A percentile compares a stretch with the other conserved stretches of the same genome.
phyloP scores from a whole-genome alignment of 2,113 vertebrate genomes.

The Lycaon pictus region DNA sequence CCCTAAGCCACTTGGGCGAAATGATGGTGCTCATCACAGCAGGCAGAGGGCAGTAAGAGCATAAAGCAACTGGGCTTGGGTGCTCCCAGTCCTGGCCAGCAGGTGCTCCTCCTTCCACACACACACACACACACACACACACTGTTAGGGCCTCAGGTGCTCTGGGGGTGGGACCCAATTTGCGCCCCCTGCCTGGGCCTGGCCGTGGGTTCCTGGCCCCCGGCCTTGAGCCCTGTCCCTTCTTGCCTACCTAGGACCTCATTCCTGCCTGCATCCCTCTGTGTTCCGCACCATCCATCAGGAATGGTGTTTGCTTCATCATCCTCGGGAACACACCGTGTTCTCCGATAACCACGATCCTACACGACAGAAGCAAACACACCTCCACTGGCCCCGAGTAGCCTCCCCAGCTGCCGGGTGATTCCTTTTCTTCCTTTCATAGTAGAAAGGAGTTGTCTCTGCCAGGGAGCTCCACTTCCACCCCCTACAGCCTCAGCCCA shows the following conservation, averaged over 20 bases:
- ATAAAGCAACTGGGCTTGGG: accelerated
- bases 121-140: no score
- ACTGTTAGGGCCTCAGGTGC: neutral
- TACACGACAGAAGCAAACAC: neutral
- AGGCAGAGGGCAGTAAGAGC: accelerated
- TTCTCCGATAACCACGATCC: accelerated
- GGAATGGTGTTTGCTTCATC: accelerated
- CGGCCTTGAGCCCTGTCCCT: neutral
- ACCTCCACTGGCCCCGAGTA: neutral
- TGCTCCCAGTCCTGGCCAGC: neutral
- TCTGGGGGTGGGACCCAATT: accelerated
- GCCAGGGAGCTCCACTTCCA: no score
- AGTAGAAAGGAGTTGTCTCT: no score
- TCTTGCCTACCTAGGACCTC: neutral
- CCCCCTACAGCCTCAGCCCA: accelerated
- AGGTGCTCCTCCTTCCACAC: neutral
- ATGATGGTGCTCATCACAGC: accelerated
- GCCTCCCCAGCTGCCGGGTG: neutral
- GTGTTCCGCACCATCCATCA: neutral
- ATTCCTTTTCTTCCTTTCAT: neutral
- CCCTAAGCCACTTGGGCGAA: accelerated
- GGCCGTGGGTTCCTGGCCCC: no score
- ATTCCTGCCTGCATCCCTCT: neutral
- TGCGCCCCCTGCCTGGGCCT: neutral
- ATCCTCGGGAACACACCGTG: neutral